Percentiles rank a stretch among this genome's conserved stretches.
phyloP scores from a whole-genome alignment of 2,113 vertebrate species.

The Pseudopipra pipra region DNA sequence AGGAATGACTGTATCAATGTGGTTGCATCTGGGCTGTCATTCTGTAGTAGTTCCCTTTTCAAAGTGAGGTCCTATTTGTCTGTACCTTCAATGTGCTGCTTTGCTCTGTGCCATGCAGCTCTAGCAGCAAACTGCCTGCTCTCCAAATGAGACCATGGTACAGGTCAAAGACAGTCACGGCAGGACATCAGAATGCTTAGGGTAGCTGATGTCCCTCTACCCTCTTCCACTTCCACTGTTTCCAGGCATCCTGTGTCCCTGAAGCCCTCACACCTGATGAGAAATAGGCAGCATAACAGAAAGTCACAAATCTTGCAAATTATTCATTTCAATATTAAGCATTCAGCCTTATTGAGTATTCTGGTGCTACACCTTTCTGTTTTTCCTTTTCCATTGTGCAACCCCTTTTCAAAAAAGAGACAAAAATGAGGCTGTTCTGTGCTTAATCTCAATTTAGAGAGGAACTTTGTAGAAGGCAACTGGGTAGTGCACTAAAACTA shows the following conservation, averaged over 20 bases:
- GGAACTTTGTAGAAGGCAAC: not conserved
- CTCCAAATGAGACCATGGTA: not conserved
- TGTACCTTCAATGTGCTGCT: not conserved
- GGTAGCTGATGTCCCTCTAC: not conserved
- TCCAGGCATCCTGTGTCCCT: not conserved
- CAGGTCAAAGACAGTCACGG: not conserved
- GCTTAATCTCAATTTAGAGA: not conserved
- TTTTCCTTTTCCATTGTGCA: not conserved
- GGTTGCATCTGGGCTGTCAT: not conserved
- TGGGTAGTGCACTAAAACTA: not conserved
- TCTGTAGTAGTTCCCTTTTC: not conserved
- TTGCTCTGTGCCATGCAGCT: not conserved
- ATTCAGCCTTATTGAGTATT: not conserved
- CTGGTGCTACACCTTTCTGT: not conserved
- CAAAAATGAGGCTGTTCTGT: not conserved
- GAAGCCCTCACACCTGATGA: not conserved
- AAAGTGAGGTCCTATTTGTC: rapidly evolving
- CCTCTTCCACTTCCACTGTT: not conserved
- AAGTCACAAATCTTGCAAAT: not conserved
- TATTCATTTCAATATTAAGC: not conserved
- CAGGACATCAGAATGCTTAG: not conserved
- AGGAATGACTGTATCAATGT: not conserved
- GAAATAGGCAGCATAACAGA: not conserved
- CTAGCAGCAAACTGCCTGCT: not conserved
- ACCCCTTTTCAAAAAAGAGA: not conserved